Conservation (phyloP, 2,113 vertebrate genomes). For the Burhinus bistriatus region DNA sequence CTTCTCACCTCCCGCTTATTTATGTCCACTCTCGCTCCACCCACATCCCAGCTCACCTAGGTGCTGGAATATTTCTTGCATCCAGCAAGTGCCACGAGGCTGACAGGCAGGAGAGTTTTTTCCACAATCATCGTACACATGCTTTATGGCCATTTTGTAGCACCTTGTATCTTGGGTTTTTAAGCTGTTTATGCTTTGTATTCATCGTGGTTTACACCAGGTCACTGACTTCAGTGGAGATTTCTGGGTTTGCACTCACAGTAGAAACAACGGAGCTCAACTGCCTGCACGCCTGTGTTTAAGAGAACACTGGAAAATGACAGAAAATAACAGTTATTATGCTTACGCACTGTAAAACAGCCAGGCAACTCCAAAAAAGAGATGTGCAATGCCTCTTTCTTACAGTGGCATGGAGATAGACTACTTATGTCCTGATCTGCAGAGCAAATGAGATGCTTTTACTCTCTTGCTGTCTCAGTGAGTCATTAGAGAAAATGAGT, state of each 20-base stretch:
- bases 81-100: neutral
- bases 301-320: neutral
- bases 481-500: constrained; percentile 37
- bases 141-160: neutral
- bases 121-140: rapidly evolving
- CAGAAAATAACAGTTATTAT: neutral
- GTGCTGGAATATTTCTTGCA: neutral
- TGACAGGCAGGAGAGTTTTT: neutral
- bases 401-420: neutral
- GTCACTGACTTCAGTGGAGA: neutral
- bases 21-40: rapidly evolving
- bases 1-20: neutral
- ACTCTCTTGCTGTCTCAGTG: neutral
- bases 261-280: neutral
- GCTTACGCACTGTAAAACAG: neutral
- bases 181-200: neutral
- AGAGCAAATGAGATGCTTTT: constrained; percentile 40
- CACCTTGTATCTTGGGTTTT: neutral
- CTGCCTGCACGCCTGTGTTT: neutral
- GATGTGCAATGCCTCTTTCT: neutral
- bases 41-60: rapidly evolving
- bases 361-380: neutral
- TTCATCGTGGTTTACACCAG: neutral
- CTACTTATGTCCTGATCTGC: neutral
- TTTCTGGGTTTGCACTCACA: neutral